Evolutionary conservation across 2,113 vertebrate species (phyloP).

Genomic region (Spea bombifrons): DNA sequence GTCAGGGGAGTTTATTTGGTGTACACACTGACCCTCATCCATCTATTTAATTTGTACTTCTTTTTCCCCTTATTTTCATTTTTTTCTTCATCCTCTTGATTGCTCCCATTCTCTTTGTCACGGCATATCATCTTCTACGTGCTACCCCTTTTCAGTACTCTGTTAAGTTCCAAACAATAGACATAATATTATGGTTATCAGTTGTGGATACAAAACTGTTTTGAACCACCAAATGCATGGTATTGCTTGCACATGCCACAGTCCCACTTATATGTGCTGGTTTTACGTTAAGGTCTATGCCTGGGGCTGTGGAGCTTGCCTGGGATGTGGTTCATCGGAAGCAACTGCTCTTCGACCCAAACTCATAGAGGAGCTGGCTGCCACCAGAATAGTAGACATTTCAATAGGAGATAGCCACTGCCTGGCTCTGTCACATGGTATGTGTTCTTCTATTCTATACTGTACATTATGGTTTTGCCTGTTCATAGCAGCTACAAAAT

Average conservation of each 20-base stretch:
- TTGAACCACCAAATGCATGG: background rate
- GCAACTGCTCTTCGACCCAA: slow-evolving; percentile 90
- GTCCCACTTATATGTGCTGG: background rate
- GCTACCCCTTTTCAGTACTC: no score
- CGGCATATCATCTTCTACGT: no score
- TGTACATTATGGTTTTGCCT: no score
- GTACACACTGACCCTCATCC: no score
- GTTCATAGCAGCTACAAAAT: no score
- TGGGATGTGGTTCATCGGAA: slow-evolving; percentile 95
- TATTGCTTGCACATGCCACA: background rate
- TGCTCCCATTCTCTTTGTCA: background rate
- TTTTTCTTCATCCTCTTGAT: background rate
- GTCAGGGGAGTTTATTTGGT: background rate
- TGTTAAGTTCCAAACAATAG: no score
- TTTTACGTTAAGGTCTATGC: slow-evolving; percentile 83
- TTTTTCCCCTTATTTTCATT: background rate
- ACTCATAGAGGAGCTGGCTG: slow-evolving; percentile 89
- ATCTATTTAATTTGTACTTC: no score
- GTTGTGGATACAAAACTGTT: no score
- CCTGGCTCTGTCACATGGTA: slow-evolving; percentile 94
- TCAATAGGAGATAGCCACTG: slow-evolving; percentile 98
- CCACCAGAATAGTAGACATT: slow-evolving; percentile 95
- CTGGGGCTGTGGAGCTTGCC: slow-evolving; percentile 95
- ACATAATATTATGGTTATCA: no score
- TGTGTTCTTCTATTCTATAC: background rate